phyloP scores from a whole-genome alignment of 2,797 vertebrate species.

The Mormyrus hasselquistii region DNA sequence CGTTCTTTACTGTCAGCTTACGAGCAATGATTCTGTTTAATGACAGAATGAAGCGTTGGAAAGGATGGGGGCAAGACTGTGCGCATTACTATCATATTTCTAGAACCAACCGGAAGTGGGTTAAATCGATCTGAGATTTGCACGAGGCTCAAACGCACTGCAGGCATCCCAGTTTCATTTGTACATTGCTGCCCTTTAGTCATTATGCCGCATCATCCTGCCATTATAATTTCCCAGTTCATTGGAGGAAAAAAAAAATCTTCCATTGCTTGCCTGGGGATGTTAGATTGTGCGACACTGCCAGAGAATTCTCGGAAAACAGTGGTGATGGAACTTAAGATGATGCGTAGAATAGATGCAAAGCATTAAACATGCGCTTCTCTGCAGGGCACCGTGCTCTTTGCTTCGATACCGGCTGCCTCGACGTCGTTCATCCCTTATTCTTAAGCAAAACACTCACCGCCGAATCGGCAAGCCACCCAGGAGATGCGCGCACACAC shows the following conservation, averaged over 20 bases:
- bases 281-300: not conserved
- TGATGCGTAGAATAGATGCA: not conserved
- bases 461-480: slow-evolving; percentile 21
- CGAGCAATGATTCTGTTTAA: not conserved
- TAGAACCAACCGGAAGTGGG: not conserved
- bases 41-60: not conserved
- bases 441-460: slow-evolving; percentile 35
- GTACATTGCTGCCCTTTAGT: not conserved
- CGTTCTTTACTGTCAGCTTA: not conserved
- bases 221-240: not conserved
- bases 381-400: slow-evolving; percentile 23
- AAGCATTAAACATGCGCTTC: not conserved
- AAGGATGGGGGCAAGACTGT: not conserved
- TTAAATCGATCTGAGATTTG: not conserved
- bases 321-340: not conserved
- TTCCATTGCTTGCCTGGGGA: not conserved
- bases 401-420: not conserved
- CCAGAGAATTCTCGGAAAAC: not conserved
- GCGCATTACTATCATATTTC: not conserved
- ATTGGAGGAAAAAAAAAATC: not conserved
- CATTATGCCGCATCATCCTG: not conserved
- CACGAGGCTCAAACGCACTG: not conserved
- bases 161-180: not conserved
- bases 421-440: slow-evolving; percentile 29
- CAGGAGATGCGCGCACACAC: not conserved